These are phyloP conservation scores for Steinernema scapterisci DNA, from an alignment of 2,888 invertebrate species.

Conservation along the genomic window DNA sequence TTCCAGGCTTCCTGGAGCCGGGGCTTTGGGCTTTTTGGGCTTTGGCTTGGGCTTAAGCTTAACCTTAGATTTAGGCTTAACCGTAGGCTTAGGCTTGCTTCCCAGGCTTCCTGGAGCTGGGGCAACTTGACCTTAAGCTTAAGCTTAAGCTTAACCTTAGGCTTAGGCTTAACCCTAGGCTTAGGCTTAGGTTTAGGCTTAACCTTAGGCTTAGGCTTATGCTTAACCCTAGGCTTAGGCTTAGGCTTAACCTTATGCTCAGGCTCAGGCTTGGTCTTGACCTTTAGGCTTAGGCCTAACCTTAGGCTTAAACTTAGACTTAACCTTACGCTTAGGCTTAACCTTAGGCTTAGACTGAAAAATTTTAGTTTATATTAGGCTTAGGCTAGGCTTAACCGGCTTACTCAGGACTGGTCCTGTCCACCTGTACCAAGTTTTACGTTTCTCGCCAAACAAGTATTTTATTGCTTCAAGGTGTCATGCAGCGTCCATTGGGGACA, in stretches of 20 bases:
- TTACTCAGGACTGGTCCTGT: no score
- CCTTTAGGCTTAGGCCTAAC: constrained; percentile 36
- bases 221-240: constrained; percentile 33
- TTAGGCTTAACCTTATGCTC: constrained; percentile 39
- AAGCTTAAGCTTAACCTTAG: constrained; percentile 33
- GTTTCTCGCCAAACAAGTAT: no score
- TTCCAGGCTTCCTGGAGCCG: constrained; percentile 29
- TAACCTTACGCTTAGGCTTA: constrained; percentile 27
- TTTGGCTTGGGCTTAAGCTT: constrained; percentile 36
- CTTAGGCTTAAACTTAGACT: constrained; percentile 38
- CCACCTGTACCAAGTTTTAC: no score
- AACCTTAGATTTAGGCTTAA: constrained; percentile 41
- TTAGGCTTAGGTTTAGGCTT: constrained; percentile 41
- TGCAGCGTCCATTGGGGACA: no score
- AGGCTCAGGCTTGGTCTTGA: constrained; percentile 39
- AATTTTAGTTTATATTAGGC: constrained; percentile 18
- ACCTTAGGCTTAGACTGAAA: constrained; percentile 13
- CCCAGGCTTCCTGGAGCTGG: constrained; percentile 31
- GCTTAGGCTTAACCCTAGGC: constrained; percentile 36
- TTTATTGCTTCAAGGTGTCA: no score
- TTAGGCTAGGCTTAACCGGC: no score
- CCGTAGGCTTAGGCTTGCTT: constrained; percentile 38
- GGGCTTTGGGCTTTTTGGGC: constrained; percentile 34
- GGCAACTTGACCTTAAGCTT: constrained; percentile 37
- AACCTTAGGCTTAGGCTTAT: constrained; percentile 40